These are phyloP conservation scores for Urocynchramus pylzowi DNA, from an alignment of 2,113 vertebrate species.

Conservation along the genomic window DNA sequence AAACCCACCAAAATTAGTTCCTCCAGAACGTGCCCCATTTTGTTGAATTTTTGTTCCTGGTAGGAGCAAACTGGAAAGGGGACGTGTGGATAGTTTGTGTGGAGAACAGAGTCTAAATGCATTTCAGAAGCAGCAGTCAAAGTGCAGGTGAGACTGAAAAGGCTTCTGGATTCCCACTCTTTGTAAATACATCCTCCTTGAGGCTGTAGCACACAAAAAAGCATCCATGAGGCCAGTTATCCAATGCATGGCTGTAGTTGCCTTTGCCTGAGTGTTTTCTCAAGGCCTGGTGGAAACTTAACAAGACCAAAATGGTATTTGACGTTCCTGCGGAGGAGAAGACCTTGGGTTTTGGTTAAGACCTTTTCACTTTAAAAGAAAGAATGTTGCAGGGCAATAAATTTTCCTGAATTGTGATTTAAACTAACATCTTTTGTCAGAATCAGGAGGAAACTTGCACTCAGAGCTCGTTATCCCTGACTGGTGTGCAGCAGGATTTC, in stretches of 20 bases:
- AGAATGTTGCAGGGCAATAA: fast-evolving
- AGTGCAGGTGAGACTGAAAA: neutral
- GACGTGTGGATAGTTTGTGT: neutral
- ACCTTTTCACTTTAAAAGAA: neutral
- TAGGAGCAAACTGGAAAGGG: neutral
- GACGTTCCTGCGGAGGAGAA: neutral
- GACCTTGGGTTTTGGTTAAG: neutral
- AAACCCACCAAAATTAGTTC: neutral
- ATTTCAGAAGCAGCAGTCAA: neutral
- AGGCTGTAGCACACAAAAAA: neutral
- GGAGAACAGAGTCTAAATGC: neutral
- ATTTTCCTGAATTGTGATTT: neutral
- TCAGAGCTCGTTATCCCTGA: neutral
- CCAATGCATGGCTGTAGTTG: neutral
- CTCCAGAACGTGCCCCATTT: neutral
- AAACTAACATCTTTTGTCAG: neutral
- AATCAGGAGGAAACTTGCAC: neutral
- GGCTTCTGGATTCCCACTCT: neutral
- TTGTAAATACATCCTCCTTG: neutral
- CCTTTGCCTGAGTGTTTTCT: neutral
- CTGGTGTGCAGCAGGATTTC: neutral
- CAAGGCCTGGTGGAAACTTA: neutral
- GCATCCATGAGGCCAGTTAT: neutral
- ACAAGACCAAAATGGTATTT: neutral
- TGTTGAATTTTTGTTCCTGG: neutral